Percentiles rank a stretch among this genome's conserved stretches.
Evolutionary conservation across 2,888 invertebrate genomes (phyloP).

Genomic region (Nesidiocoris tenuis): DNA sequence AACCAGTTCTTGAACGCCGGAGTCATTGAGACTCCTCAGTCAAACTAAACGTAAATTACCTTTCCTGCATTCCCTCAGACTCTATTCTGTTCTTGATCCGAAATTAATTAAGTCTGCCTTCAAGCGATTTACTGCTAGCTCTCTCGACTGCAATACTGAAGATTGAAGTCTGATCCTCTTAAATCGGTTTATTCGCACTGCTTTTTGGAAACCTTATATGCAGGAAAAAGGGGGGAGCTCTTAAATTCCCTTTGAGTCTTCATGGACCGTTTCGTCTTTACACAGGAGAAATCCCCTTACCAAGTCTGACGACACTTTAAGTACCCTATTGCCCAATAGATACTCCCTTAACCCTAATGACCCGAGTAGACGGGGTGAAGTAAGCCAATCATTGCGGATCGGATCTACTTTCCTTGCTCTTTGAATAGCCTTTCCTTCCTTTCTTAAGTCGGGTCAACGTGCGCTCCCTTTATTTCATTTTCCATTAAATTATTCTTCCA

Average conservation of each 20-base stretch:
- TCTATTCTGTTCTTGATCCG: too few species aligned
- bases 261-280: neutral
- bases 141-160: too few species aligned
- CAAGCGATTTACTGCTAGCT: too few species aligned
- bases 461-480: neutral
- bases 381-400: slow-evolving; percentile 23
- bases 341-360: neutral
- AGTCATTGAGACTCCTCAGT: too few species aligned
- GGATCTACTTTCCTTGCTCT: slow-evolving; percentile 7
- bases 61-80: too few species aligned
- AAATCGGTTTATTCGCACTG: too few species aligned
- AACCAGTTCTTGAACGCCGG: too few species aligned
- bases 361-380: neutral
- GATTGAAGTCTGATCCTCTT: too few species aligned
- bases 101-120: too few species aligned
- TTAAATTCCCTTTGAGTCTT: neutral
- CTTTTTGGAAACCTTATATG: neutral
- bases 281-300: neutral
- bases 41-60: too few species aligned
- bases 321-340: neutral
- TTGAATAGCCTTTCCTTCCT: neutral
- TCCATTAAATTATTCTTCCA: neutral
- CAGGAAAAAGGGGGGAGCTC: neutral
- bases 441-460: neutral
- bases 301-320: neutral